These are phyloP conservation scores for Coreius guichenoti DNA, from an alignment of 2,797 vertebrate species.

Conservation along the genomic window DNA sequence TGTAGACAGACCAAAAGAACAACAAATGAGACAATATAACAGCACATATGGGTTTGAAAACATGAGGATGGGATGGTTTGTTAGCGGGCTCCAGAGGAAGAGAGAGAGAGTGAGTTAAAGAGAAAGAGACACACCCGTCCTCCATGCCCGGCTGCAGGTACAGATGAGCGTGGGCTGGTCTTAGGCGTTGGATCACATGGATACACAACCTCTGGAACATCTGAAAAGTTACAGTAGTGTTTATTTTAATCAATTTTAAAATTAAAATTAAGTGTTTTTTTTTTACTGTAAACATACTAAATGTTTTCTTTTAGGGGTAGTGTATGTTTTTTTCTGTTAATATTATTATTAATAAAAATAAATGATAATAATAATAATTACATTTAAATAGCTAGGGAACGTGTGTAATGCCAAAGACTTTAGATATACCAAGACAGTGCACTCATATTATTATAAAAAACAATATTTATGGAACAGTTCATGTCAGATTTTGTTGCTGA, in stretches of 20 bases:
- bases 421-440: background rate
- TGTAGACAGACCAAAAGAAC: slow-evolving; percentile 62
- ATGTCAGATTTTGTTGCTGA: too few species aligned
- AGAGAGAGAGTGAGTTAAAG: background rate
- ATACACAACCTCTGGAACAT: slow-evolving; percentile 99
- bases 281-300: background rate
- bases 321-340: background rate
- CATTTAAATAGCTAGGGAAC: background rate
- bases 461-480: background rate
- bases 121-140: slow-evolving; percentile 83
- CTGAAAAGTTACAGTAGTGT: slow-evolving; percentile 69
- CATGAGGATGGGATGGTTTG: background rate
- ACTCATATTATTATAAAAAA: background rate
- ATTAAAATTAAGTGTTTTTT: background rate
- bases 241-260: background rate
- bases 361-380: background rate
- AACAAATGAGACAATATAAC: background rate
- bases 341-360: background rate
- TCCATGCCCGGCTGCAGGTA: slow-evolving; percentile 98
- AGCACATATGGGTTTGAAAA: background rate
- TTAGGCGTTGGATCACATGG: slow-evolving; percentile 95
- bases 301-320: background rate
- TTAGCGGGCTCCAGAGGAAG: background rate
- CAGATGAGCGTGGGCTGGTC: slow-evolving; percentile 96
- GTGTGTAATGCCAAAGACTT: background rate